Base-by-base conservation (phyloP, 2,113 vertebrate species). In the Chitala chitala region DNA sequence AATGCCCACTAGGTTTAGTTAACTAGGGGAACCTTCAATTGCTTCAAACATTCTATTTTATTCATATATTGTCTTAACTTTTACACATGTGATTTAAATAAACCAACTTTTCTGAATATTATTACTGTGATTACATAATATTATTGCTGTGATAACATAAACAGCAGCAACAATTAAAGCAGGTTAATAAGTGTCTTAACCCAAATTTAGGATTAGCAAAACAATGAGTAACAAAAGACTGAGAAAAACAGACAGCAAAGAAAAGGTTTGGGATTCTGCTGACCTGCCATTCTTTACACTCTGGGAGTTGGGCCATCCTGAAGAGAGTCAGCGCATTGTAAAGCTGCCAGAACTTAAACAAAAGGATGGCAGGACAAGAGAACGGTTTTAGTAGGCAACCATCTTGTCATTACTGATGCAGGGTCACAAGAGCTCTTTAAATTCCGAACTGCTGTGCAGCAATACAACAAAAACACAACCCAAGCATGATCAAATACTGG, bases 221-320 rank as follows among this genome's bases (percentile, higher is more conserved):
- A 38, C 36, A 8, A 61, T 31, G 26, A 7, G 24, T 12, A 17
- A 33, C 5, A 63, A 38, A 68, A 68, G 22, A 46, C 3, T 5
- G 22, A 20, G 8, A 9, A 36, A 29, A n/a, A n/a, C 38, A 68
- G 20, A 66, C 63, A 68, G n/a, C 40, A n/a, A 7, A 33, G 48
- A 5, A 5, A 36, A 72, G 53, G 24, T 7, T 29, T 20, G n/a
- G 24, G 51, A 9, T 13, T 9, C 1, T 0, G 77, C 89, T 78
- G 79, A 96, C 97, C 94, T 99, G 97, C 97, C 97, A 98, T 82
- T 98, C 95, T 86, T 95, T 98, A 84, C 96, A 98, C 55, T 95
- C 83, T 0, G 93, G 95, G 59, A 96, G 93, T 76, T 87, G 91
- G 51, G 90, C 80, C 92, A 99, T 92, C 78, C 71, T 88, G 86